Conservation (phyloP, 2,888 invertebrate species). For the Allolobophora icterica region DNA sequence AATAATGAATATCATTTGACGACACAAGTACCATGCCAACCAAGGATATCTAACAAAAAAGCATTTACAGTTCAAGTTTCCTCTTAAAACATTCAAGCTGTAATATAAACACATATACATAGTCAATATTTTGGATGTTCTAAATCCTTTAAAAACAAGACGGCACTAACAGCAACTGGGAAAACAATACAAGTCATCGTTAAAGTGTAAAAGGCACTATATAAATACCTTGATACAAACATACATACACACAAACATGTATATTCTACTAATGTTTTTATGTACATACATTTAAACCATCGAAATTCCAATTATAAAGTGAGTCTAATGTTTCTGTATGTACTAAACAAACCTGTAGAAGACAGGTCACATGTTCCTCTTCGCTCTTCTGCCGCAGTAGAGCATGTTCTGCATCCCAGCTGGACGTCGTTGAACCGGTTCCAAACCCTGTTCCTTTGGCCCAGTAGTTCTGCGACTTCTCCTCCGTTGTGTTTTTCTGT, state of each 20-base stretch:
- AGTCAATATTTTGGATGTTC: no score
- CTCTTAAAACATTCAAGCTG: not conserved
- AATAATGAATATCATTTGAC: not conserved
- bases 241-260: no score
- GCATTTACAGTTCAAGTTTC: not conserved
- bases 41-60: not conserved
- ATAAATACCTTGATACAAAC: no score
- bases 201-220: no score
- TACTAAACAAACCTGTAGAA: constrained; percentile 68
- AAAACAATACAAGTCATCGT: no score
- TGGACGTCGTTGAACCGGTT: constrained; percentile 91
- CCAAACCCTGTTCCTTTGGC: constrained; percentile 96
- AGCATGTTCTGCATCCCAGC: constrained; percentile 97
- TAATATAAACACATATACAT: not conserved
- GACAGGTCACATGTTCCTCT: constrained; percentile 89
- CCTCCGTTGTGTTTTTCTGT: constrained; percentile 51
- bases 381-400: constrained; percentile 84
- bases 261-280: no score
- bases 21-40: not conserved
- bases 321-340: not conserved
- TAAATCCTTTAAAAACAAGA: no score
- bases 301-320: not conserved
- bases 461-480: constrained; percentile 73
- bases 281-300: not conserved
- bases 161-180: no score